These are phyloP conservation scores for Orthonyx spaldingii DNA, from an alignment of 2,113 vertebrate genomes.

Conservation along the genomic window DNA sequence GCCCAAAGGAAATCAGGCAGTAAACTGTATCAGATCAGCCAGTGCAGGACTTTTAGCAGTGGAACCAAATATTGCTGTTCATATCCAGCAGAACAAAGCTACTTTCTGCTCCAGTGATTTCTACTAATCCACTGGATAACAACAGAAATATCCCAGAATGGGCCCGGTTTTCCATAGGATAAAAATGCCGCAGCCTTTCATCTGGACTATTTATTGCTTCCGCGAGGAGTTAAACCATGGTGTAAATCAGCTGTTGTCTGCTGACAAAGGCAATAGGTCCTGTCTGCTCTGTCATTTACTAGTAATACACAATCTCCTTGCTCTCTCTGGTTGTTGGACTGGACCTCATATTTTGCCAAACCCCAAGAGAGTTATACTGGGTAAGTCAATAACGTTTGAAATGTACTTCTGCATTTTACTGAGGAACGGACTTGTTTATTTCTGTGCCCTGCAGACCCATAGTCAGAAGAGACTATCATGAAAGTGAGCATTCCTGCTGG, in stretches of 20 bases:
- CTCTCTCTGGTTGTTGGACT: background rate
- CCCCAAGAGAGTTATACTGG: background rate
- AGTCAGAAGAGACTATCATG: background rate
- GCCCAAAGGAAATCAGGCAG: background rate
- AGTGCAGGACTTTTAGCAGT: background rate
- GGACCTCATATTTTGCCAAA: background rate
- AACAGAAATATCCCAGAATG: background rate
- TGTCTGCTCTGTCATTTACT: background rate
- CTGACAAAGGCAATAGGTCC: slow-evolving; percentile 21
- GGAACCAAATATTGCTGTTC: background rate
- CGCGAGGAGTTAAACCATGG: background rate
- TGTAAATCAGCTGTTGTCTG: slow-evolving; percentile 14
- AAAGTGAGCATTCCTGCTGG: background rate
- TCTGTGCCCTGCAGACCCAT: background rate
- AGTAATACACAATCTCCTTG: background rate
- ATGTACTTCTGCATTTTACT: background rate
- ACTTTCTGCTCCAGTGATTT: background rate
- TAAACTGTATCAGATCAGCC: background rate
- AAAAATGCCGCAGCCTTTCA: background rate
- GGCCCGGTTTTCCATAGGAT: background rate
- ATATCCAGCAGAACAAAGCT: background rate
- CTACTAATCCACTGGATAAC: background rate
- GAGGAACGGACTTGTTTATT: background rate
- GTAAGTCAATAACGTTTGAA: background rate
- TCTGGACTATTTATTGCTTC: background rate